Conservation (phyloP, 2,888 invertebrate species). For the Galeopsomyia nigrocyanea region DNA sequence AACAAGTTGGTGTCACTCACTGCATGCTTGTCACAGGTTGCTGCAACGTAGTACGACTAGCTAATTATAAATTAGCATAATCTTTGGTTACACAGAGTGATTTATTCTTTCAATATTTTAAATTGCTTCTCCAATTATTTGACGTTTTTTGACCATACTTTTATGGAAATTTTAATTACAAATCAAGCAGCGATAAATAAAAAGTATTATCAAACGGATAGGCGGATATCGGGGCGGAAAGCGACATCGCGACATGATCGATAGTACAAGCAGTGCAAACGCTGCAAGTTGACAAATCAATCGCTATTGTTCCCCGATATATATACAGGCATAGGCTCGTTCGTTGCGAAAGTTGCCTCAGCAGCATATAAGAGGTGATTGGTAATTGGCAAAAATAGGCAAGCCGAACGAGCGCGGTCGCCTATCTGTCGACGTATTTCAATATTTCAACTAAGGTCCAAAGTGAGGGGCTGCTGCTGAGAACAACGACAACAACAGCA, state of each 20-base stretch:
- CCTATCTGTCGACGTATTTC: neutral
- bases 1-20: no score
- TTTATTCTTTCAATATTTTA: no score
- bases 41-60: no score
- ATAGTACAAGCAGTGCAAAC: constrained; percentile 1
- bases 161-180: no score
- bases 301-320: constrained; percentile 34
- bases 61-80: no score
- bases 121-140: no score
- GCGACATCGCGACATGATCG: neutral
- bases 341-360: constrained; percentile 16
- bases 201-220: neutral
- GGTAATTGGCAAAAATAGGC: constrained; percentile 28
- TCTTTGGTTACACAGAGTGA: no score
- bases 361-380: constrained; percentile 10
- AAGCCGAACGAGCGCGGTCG: neutral
- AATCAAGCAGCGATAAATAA: no score
- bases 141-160: no score
- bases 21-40: no score
- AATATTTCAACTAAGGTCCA: constrained; percentile 12
- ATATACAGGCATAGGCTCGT: constrained; percentile 1
- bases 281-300: constrained; percentile 27
- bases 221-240: neutral
- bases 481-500: neutral
- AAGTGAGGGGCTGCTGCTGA: no score